These are phyloP conservation scores for Drosophila stalkeri DNA, from an alignment of 2,888 invertebrate genomes.

Conservation along the genomic window DNA sequence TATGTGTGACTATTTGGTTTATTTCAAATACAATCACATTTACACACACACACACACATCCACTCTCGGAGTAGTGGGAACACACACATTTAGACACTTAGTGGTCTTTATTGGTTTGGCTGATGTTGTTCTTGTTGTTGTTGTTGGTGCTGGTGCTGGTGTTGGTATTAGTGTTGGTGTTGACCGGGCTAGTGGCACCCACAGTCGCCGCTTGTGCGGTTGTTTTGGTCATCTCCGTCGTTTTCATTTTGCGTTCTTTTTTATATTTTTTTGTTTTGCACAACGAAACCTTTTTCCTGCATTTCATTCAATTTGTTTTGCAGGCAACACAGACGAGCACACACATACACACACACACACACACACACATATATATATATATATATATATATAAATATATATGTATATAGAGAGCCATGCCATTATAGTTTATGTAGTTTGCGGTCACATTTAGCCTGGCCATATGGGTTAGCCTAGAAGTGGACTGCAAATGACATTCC, in stretches of 20 bases:
- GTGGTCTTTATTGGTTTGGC: constrained; percentile 80
- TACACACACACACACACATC: constrained; percentile 32
- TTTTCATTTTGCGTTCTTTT: constrained; percentile 27
- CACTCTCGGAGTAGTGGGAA: constrained; percentile 17
- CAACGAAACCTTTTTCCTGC: constrained; percentile 68
- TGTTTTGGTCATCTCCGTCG: constrained; percentile 64
- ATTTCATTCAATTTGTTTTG: constrained; percentile 74
- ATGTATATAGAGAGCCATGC: constrained; percentile 26
- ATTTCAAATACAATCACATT: constrained; percentile 81
- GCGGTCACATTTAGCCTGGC: constrained; percentile 76
- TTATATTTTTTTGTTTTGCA: constrained; percentile 36
- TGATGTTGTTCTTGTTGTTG: constrained; percentile 20
- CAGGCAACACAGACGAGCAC: constrained; percentile 19
- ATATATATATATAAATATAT: constrained; percentile 24
- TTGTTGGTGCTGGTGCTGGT: constrained; percentile 31
- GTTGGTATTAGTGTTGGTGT: constrained; percentile 36
- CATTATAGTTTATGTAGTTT: constrained; percentile 81
- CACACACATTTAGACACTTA: constrained; percentile 75
- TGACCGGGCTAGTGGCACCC: constrained; percentile 66
- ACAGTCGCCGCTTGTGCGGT: constrained; percentile 71
- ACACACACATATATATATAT: constrained; percentile 14
- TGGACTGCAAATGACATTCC: constrained; percentile 61
- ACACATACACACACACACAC: constrained; percentile 22
- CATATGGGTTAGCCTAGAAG: constrained; percentile 67
- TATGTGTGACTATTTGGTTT: constrained; percentile 81